Evolutionary conservation across 92 coral and sea anemone genomes (phyloP).

Genomic region (Porites lobata): DNA sequence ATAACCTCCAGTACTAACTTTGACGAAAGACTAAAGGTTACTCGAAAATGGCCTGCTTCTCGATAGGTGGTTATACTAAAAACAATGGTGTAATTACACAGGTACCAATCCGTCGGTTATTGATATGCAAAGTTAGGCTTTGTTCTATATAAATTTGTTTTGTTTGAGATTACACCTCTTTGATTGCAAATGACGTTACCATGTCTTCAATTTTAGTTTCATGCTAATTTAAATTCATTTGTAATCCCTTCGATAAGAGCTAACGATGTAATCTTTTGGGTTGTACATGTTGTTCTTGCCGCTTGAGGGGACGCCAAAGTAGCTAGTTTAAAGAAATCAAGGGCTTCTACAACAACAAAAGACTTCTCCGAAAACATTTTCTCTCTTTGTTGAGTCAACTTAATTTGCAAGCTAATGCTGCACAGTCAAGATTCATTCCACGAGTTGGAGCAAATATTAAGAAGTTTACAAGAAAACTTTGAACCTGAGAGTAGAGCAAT

Average conservation of each 20-base stretch:
- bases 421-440: slow-evolving; percentile 37
- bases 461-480: slow-evolving; percentile 13
- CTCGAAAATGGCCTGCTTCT: too few species aligned
- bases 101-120: not conserved
- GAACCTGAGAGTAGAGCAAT: not conserved
- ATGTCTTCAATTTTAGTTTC: not conserved
- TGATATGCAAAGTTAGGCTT: not conserved
- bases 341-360: not conserved
- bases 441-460: slow-evolving; percentile 28
- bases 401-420: not conserved
- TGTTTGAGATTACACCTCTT: not conserved
- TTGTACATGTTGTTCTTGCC: not conserved
- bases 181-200: not conserved
- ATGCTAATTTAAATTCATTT: not conserved
- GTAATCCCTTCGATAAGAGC: not conserved
- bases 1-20: too few species aligned
- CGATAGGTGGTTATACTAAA: too few species aligned
- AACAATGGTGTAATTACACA: too few species aligned
- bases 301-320: too few species aligned
- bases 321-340: too few species aligned
- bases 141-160: not conserved
- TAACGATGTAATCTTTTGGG: not conserved
- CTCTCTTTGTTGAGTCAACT: not conserved
- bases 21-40: too few species aligned
- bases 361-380: not conserved